These are phyloP conservation scores for Nylanderia fulva DNA, from an alignment of 1,140 invertebrate species.

Conservation along the genomic window DNA sequence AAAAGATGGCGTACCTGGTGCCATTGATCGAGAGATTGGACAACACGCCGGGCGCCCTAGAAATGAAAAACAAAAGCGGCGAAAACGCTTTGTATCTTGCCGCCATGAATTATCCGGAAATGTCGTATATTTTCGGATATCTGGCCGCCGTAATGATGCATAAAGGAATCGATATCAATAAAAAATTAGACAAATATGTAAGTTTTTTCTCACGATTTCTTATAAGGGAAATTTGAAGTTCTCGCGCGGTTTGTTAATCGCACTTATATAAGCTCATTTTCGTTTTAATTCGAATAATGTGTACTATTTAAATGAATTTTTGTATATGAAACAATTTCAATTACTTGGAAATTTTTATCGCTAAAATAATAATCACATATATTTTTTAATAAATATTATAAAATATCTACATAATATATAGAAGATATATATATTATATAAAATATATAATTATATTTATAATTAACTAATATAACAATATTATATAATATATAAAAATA, in stretches of 20 bases:
- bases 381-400: slow-evolving; percentile 18
- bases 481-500: too few relatives aligned
- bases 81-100: slow-evolving; percentile 81
- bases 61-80: slow-evolving; percentile 73
- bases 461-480: too few relatives aligned
- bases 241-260: neutral
- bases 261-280: neutral
- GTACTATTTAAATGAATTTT: neutral
- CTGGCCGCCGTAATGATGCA: slow-evolving; percentile 77
- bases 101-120: slow-evolving; percentile 77
- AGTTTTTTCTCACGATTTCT: slow-evolving; percentile 42
- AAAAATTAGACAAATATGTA: slow-evolving; percentile 72
- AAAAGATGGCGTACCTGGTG: slow-evolving; percentile 76
- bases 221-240: neutral
- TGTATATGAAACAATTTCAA: neutral
- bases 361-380: neutral
- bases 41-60: slow-evolving; percentile 67
- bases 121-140: slow-evolving; percentile 78
- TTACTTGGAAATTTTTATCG: slow-evolving; percentile 10
- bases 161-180: slow-evolving; percentile 77
- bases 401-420: too few relatives aligned
- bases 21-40: slow-evolving; percentile 79
- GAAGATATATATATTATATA: too few relatives aligned
- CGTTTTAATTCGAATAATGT: neutral
- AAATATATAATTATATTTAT: too few relatives aligned